These are phyloP conservation scores for Saccostrea cuccullata DNA, from an alignment of 1,140 invertebrate genomes.

Conservation along the genomic window DNA sequence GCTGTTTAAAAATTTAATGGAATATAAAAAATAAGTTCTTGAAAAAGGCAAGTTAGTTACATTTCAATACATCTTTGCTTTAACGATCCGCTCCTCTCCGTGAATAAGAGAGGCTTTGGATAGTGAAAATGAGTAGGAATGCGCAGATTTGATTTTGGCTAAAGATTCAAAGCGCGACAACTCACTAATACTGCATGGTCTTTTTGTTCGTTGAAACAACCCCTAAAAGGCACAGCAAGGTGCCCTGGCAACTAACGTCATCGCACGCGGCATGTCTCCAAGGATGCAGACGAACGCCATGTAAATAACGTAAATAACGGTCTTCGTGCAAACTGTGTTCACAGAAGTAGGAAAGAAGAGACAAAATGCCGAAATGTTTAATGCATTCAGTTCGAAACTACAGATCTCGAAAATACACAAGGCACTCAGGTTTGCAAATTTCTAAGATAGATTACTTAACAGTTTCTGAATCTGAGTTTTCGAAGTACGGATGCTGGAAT, in stretches of 20 bases:
- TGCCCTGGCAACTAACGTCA: slow-evolving; percentile 56
- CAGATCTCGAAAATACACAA: slow-evolving; percentile 48
- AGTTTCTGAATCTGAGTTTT: neutral
- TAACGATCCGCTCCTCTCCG: too few relatives aligned
- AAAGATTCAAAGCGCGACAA: slow-evolving; percentile 32
- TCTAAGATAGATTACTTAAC: neutral
- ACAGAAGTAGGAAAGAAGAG: neutral
- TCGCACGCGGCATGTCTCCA: slow-evolving; percentile 36
- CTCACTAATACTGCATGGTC: neutral
- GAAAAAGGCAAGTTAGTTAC: too few relatives aligned
- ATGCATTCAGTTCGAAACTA: slow-evolving; percentile 54
- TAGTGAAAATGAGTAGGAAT: too few relatives aligned
- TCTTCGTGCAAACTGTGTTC: too few relatives aligned
- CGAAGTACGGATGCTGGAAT: neutral
- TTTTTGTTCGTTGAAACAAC: slow-evolving; percentile 34
- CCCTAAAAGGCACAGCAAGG: neutral
- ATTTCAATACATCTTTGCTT: too few relatives aligned
- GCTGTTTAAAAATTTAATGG: too few relatives aligned
- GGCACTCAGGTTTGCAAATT: slow-evolving; percentile 42
- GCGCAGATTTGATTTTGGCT: too few relatives aligned
- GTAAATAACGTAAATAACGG: slow-evolving; percentile 46
- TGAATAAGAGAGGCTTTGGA: too few relatives aligned
- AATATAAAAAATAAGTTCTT: too few relatives aligned
- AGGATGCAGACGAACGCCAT: slow-evolving; percentile 56
- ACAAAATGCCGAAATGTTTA: slow-evolving; percentile 56